These are phyloP conservation scores for Chrysoperla carnea DNA, from an alignment of 1,140 invertebrate genomes.

Conservation along the genomic window DNA sequence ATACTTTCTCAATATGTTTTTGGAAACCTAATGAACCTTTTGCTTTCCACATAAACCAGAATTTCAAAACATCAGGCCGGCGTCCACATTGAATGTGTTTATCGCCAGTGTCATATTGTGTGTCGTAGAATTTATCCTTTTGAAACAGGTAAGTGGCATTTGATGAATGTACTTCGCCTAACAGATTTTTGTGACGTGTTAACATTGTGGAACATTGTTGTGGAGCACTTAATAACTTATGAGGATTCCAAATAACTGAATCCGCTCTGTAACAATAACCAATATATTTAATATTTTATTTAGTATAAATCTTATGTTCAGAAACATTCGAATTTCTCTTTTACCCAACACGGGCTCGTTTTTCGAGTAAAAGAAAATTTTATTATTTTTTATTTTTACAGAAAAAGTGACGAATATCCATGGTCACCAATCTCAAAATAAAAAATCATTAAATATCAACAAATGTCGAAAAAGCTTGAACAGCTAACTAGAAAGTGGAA, in stretches of 20 bases:
- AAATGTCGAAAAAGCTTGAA: too few species aligned
- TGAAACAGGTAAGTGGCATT: slow-evolving; percentile 86
- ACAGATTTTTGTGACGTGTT: slow-evolving; percentile 45
- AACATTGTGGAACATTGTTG: slow-evolving; percentile 83
- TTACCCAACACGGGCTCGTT: too few species aligned
- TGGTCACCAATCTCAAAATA: too few species aligned
- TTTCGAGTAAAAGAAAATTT: too few species aligned
- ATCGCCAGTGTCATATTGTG: slow-evolving; percentile 78
- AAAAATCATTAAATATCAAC: too few species aligned
- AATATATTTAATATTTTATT: too few species aligned
- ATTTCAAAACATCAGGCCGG: slow-evolving; percentile 86
- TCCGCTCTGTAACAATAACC: slow-evolving; percentile 45
- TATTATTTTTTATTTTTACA: too few species aligned
- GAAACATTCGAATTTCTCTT: too few species aligned
- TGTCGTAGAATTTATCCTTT: slow-evolving; percentile 93
- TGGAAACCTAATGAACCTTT: slow-evolving; percentile 72
- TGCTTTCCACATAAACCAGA: slow-evolving; percentile 97
- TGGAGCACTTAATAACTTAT: slow-evolving; percentile 74
- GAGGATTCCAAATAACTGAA: slow-evolving; percentile 88
- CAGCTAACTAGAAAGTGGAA: too few species aligned
- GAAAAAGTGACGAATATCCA: too few species aligned
- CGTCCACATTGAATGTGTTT: slow-evolving; percentile 85
- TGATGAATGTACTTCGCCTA: slow-evolving; percentile 42
- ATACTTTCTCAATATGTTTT: slow-evolving; percentile 60
- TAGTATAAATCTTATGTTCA: too few species aligned